Percentiles rank a stretch among this genome's conserved stretches.
These are phyloP conservation scores for Lemur catta DNA, from an alignment of 2,797 vertebrate species.

Conservation along the genomic window DNA sequence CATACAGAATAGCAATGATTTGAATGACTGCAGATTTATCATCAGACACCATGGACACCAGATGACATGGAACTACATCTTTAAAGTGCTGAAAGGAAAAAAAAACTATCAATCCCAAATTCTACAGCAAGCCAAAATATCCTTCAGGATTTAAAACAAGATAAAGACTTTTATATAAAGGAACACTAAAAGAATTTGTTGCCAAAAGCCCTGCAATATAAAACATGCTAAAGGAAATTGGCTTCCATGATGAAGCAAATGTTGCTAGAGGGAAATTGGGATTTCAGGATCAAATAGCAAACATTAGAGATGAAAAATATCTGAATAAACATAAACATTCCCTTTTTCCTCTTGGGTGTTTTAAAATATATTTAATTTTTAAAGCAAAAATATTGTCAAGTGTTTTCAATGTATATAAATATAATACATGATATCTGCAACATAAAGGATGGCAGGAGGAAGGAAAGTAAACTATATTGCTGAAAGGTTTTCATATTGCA, in stretches of 20 bases:
- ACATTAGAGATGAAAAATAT: background rate
- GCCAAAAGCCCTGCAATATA: background rate
- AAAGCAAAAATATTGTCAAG: background rate
- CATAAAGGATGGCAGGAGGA: background rate
- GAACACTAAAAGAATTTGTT: background rate
- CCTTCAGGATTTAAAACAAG: background rate
- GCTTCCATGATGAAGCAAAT: background rate
- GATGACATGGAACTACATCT: background rate
- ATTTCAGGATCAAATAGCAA: slow-evolving; percentile 31
- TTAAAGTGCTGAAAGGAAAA: background rate
- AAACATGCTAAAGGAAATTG: background rate
- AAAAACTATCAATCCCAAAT: background rate
- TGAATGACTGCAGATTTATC: background rate
- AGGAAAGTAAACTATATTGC: background rate
- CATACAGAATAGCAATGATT: background rate
- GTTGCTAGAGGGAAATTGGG: background rate
- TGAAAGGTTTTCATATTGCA: background rate
- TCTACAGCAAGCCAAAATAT: background rate
- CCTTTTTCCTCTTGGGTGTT: background rate
- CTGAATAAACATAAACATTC: background rate
- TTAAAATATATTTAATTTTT: background rate
- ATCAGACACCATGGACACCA: background rate
- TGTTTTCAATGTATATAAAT: background rate
- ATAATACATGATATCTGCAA: background rate
- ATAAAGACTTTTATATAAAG: background rate